These are phyloP conservation scores for Uloborus diversus DNA, from an alignment of 1,140 invertebrate genomes.

Conservation along the genomic window DNA sequence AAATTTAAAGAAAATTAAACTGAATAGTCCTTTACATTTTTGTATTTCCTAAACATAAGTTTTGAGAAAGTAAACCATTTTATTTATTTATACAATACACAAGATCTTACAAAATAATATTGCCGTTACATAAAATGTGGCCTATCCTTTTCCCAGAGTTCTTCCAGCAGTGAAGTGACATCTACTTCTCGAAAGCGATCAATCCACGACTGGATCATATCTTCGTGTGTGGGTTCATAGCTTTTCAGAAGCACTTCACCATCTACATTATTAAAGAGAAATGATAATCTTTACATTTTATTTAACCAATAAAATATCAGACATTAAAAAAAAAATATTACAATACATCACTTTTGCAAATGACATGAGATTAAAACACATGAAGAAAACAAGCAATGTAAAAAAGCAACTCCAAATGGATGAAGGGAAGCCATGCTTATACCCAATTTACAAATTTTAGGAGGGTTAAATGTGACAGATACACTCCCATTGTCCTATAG, in stretches of 20 bases:
- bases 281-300: too few species aligned
- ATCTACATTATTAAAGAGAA: too few species aligned
- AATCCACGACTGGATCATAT: constrained; percentile 83
- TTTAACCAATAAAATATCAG: neutral
- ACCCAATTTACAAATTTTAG: neutral
- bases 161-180: constrained; percentile 60
- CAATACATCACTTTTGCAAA: neutral
- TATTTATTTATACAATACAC: too few species aligned
- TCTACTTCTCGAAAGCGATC: constrained; percentile 73
- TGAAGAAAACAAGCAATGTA: neutral
- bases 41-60: too few species aligned
- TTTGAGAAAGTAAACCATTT: too few species aligned
- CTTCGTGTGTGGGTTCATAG: constrained; percentile 78
- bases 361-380: neutral
- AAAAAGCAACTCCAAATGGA: neutral
- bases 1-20: too few species aligned
- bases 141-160: constrained; percentile 63
- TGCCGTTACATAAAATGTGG: constrained; percentile 5
- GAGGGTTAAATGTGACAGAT: neutral
- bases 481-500: neutral
- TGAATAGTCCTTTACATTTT: too few species aligned
- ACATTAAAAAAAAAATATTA: neutral
- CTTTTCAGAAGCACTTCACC: constrained; percentile 61
- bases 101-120: too few species aligned
- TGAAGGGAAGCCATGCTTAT: neutral